phyloP scores from a whole-genome alignment of 2,888 invertebrate genomes.

The Cheilosia vulpina region DNA sequence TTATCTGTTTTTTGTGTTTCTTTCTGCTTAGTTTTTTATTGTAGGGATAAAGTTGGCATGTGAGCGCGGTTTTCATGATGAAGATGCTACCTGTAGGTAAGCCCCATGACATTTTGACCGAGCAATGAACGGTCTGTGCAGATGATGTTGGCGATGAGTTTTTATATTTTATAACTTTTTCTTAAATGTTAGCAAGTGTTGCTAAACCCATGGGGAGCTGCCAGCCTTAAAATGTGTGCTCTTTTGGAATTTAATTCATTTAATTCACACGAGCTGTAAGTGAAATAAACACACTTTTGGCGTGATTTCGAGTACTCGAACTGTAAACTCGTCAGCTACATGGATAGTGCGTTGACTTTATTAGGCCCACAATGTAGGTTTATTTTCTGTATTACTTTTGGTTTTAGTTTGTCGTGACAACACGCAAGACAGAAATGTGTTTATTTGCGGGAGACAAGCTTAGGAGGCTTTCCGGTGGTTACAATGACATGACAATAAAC shows the following conservation, averaged over 20 bases:
- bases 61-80: slow-evolving; percentile 2
- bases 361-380: slow-evolving; percentile 7
- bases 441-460: not conserved
- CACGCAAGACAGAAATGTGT: slow-evolving; percentile 19
- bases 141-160: slow-evolving; percentile 21
- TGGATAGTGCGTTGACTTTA: not conserved
- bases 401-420: slow-evolving; percentile 12
- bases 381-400: slow-evolving; percentile 1
- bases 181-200: slow-evolving; percentile 10
- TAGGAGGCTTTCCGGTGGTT: not conserved
- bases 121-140: slow-evolving; percentile 38
- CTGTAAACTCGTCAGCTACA: not conserved
- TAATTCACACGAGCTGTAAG: not conserved
- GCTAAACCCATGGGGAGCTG: slow-evolving; percentile 28
- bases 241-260: not conserved
- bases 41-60: slow-evolving; percentile 32
- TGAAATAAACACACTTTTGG: slow-evolving; percentile 6
- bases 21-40: not conserved
- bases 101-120: slow-evolving; percentile 58
- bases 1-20: slow-evolving; percentile 8
- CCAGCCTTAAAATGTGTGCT: slow-evolving; percentile 17
- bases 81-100: slow-evolving; percentile 36
- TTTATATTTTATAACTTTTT: slow-evolving; percentile 19
- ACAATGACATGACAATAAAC: slow-evolving; percentile 1
- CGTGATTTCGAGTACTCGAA: slow-evolving; percentile 12